Conservation (phyloP, 2,888 invertebrate species). For the Plusia festucae region DNA sequence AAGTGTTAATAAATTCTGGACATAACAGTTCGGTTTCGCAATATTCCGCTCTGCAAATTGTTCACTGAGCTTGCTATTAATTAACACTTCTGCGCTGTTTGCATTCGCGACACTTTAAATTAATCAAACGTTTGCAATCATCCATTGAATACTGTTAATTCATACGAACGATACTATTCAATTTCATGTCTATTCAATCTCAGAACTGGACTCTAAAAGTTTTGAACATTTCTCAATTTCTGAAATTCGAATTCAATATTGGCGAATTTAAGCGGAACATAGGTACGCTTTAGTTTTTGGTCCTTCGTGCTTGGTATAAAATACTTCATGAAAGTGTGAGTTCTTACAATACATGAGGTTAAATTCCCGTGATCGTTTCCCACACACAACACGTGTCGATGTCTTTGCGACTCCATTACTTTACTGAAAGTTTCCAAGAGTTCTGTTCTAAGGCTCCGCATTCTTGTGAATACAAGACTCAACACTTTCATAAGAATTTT, state of each 20-base stretch:
- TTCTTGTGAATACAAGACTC: neutral
- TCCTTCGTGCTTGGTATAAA: neutral
- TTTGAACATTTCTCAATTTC: slow-evolving; percentile 2
- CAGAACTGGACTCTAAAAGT: neutral
- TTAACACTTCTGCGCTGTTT: slow-evolving; percentile 16
- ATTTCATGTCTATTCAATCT: slow-evolving; percentile 17
- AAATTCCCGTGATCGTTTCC: neutral
- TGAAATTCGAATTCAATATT: slow-evolving; percentile 9
- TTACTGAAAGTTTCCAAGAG: slow-evolving; percentile 8
- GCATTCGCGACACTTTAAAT: slow-evolving; percentile 30
- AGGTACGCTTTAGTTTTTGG: neutral
- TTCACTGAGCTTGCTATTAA: slow-evolving; percentile 39
- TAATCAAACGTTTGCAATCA: slow-evolving; percentile 43
- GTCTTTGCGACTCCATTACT: slow-evolving; percentile 10
- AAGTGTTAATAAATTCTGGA: slow-evolving; percentile 19
- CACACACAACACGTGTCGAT: slow-evolving; percentile 5
- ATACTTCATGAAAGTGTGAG: neutral
- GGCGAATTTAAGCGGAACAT: slow-evolving; percentile 2
- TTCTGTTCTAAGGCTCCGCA: slow-evolving; percentile 1
- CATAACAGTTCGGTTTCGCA: slow-evolving; percentile 21
- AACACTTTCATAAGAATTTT: neutral
- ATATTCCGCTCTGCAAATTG: slow-evolving; percentile 32
- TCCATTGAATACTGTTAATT: slow-evolving; percentile 16
- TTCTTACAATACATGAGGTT: neutral
- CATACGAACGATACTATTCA: slow-evolving; percentile 17